These are phyloP conservation scores for Peromyscus melanophrys DNA, from an alignment of 2,797 vertebrate species.

Conservation along the genomic window DNA sequence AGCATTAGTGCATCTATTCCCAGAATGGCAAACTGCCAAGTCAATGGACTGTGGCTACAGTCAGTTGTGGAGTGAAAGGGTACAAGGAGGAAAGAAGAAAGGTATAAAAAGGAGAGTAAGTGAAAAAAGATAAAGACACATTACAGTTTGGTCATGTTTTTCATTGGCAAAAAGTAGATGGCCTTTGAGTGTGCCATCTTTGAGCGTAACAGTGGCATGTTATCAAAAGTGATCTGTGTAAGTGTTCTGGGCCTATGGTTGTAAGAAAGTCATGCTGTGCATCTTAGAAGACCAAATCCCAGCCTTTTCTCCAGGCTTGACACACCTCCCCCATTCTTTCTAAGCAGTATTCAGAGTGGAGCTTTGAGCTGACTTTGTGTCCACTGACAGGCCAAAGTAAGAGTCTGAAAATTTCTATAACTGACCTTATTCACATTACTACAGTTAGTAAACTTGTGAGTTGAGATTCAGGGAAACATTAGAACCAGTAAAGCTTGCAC, in stretches of 20 bases:
- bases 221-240: not conserved
- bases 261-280: not conserved
- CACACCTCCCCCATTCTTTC: not conserved
- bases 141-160: not conserved
- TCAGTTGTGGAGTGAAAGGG: conserved; percentile 14
- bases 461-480: not conserved
- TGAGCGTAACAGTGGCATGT: not conserved
- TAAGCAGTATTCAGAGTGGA: not conserved
- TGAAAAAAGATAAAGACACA: not conserved
- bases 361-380: not conserved
- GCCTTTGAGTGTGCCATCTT: conserved; percentile 31
- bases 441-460: conserved; percentile 48
- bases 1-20: not conserved
- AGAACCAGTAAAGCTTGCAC: not conserved
- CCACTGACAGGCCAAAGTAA: not conserved
- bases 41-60: not conserved
- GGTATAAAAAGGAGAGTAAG: not conserved
- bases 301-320: conserved; percentile 44
- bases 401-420: not conserved
- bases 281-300: not conserved
- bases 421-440: not conserved
- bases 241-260: conserved; percentile 3
- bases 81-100: not conserved
- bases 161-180: not conserved
- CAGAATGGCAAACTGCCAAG: not conserved